Evolutionary conservation across 2,797 vertebrate species (phyloP), one percentile per base, ranked within the genome.

Genomic region (Myotis planiceps): DNA sequence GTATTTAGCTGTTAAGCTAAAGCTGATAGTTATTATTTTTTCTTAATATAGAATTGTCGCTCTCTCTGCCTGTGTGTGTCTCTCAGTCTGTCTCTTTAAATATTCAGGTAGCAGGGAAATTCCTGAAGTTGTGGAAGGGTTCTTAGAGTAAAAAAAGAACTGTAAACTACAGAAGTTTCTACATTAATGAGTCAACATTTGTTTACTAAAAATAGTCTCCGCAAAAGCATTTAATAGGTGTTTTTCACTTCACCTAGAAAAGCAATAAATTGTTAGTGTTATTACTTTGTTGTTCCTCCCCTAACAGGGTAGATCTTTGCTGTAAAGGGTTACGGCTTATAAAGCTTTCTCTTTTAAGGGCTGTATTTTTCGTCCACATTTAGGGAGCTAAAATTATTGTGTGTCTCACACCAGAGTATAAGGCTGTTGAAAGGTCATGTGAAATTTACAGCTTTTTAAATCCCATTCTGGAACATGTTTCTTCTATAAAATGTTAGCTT

Each of bases 371-470:
- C 6, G 0, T 75, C 23, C 16, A 89, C 55, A 68, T 80, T 92
- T 55, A 95, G 10, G 51, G 42, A 92, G 58, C 16, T 72, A 79
- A 93, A 88, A 51, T 92, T 95, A 86, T 71, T 94, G 19, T 71
- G 63, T 80, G 12, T 90, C 95, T 94, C 32, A 83, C 71, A 88
- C 51, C 32, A 93, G 53, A 81, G 47, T 90, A 9, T 63, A 85
- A 85, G 71, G 27, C 53, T 91, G 29, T 91, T 76, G 78, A 97
- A 95, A 97, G 71, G 65, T 96, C 82, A 96, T 37, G 25, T 27
- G 55, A 94, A 96, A 89, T 93, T 97, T 90, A 93, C 27, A 63
- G 37, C 16, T 81, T 95, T 93, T 89, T 68, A 80, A 95, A 79
- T 92, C 32, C 34, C 63, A 82, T 34, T 90, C 81, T 53, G 63